Evolutionary conservation across 2,888 invertebrate species (phyloP), one percentile per base, ranked within the genome.

Genomic region (Artemia sinica): DNA sequence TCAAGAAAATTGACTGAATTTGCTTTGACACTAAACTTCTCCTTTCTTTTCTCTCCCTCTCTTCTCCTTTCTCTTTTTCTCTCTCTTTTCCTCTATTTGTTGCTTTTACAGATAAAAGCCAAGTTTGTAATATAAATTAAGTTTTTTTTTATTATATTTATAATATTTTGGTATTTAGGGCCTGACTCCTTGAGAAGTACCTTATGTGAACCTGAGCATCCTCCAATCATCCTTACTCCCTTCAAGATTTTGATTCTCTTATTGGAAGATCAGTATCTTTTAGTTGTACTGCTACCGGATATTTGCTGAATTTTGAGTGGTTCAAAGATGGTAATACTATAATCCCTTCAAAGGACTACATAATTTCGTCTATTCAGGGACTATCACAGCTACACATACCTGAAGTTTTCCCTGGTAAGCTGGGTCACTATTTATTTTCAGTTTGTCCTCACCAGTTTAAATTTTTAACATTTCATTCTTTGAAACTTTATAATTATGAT

Each of bases 341-440:
- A 58, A 8, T 58, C 8, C 58, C 58, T 14, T 58, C 58, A 14
- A n/a, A n/a, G 14, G 58, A 58, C 58, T 58, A 58, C 18, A 58
- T 14, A 58, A 58, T 58, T 58, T n/a, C 18, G 14, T 14, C 14
- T 9, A 58, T 14, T n/a, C 14, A 18, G 18, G 58, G 58, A 58
- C 14, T 18, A 14, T 58, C 58, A 10, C 58, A 14, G 8, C 58
- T 58, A 18, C n/a, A n/a, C 1, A 58, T 58, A 58, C 58, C 58
- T 8, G 58, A 58, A 18, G 58, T 58, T n/a, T 58, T 58, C 58
- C 58, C 58, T 14, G 58, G 58, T 58, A 10, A 58, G 58, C 18
- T 7, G 14, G 18, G 18, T 13, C 28, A 28, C 4, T 28, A 28
- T 28, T 28, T 28, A 28, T 28, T 28, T 28, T 28, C 28, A 28